Evolutionary conservation across 2,797 vertebrate genomes (phyloP).

Genomic region (Sebastes alutus): DNA sequence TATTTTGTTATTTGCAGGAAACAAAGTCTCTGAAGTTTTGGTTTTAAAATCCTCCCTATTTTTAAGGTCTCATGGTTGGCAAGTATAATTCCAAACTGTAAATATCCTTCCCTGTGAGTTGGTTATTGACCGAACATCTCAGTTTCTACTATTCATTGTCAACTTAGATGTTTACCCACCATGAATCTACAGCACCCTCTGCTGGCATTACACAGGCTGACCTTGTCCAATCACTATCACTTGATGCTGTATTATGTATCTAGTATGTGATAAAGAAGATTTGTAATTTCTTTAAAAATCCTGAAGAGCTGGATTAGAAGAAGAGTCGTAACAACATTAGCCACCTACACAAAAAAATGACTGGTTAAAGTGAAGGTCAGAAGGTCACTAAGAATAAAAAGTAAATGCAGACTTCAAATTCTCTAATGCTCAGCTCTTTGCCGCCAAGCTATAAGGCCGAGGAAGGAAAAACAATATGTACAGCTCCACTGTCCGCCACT

Average conservation of each 20-base stretch:
- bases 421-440: neutral
- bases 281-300: neutral
- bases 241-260: no score
- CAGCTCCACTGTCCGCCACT: neutral
- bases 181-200: slow-evolving; percentile 51
- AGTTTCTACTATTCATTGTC: neutral
- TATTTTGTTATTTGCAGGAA: no score
- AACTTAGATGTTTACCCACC: neutral
- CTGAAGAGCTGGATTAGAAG: neutral
- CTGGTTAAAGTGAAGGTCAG: neutral
- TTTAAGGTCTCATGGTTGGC: no score
- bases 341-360: neutral
- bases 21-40: no score
- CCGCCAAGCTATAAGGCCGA: neutral
- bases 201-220: slow-evolving; percentile 28
- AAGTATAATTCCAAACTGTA: neutral
- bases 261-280: neutral
- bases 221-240: neutral
- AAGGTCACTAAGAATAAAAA: neutral
- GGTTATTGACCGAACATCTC: neutral
- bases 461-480: neutral
- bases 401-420: neutral
- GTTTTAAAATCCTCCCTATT: no score
- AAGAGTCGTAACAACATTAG: neutral
- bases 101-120: slow-evolving; percentile 8